These are phyloP conservation scores for Vulpes vulpes DNA, from an alignment of 2,113 vertebrate genomes.

Conservation along the genomic window DNA sequence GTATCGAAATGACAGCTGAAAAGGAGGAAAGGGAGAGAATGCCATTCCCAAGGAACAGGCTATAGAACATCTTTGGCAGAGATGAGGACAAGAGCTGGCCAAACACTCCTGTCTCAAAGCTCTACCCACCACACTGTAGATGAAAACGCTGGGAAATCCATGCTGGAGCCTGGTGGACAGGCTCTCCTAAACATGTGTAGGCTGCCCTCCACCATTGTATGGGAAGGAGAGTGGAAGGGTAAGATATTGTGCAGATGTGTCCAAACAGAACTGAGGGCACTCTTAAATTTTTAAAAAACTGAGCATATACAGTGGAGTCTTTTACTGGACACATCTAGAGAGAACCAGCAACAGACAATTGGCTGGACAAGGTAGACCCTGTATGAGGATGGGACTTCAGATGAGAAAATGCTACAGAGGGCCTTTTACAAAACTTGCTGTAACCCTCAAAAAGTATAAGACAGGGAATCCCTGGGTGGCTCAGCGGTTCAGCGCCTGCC, in stretches of 20 bases:
- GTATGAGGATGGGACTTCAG: neutral
- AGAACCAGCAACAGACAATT: neutral
- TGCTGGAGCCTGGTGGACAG: neutral
- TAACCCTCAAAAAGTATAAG: neutral
- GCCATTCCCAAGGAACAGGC: neutral
- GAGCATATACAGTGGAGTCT: neutral
- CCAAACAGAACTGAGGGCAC: neutral
- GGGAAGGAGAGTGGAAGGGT: neutral
- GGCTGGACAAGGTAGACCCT: neutral
- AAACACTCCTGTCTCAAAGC: neutral
- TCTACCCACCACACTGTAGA: neutral
- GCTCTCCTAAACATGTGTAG: rapidly evolving
- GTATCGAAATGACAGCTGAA: neutral
- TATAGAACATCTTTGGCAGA: neutral
- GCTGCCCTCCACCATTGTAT: rapidly evolving
- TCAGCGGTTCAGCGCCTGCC: too few relatives aligned
- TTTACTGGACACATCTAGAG: neutral
- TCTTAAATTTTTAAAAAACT: neutral
- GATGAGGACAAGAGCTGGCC: neutral
- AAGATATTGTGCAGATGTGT: neutral
- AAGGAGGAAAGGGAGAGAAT: neutral
- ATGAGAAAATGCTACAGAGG: neutral
- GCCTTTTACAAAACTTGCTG: neutral
- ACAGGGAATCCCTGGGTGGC: too few relatives aligned
- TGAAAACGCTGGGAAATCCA: neutral